Base-by-base conservation (phyloP, 2,797 vertebrate genomes). In the Rhabdomys pumilio region DNA sequence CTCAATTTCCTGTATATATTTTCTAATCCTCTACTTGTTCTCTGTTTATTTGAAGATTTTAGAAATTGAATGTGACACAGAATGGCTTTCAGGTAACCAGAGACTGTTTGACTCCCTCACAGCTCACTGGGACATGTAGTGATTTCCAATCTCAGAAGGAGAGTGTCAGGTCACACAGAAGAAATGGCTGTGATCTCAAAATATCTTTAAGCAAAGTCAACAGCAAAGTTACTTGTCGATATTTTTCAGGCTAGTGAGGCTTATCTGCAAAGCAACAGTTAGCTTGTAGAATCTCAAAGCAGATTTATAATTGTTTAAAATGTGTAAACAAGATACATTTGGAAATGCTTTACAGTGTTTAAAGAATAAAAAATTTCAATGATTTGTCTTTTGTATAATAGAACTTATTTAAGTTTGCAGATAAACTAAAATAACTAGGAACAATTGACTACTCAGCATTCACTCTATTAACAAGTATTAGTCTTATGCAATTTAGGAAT, bases 351-450 rank as follows among this genome's bases (percentile, higher is more conserved):
- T 69, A 90, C 72, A 41, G 77, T 50, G 44, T 22, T 1, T 81
- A 20, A 97, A 90, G 29, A 65, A 5, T 69, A 5, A 67, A 94
- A 50, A 67, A 3, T 85, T 50, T 67, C 83, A 85, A 31, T 7
- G 29, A 94, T 69, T 63, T 26, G 90, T 77, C 29, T 19, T 96
- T 50, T 94, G 9, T 77, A 20, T 73, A 10, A 44, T 84, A 92
- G 1, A n/a, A 41, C 13, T 86, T 92, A 3, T 95, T 97, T 97
- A 59, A 84, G 11, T 94, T 91, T 96, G 76, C 65, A 95, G 41
- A 77, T 95, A 93, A 97, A 2, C 4, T 85, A 26, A 61, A 97
- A 96, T 79, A 87, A 20, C 90, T 91, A 26, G 73, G 3, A 94
- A 85, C 6, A 76, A 63, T 2, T 63, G 22, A 22, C 91, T 88